These are phyloP conservation scores for Thermophis baileyi DNA, from an alignment of 2,113 vertebrate species.

Conservation along the genomic window DNA sequence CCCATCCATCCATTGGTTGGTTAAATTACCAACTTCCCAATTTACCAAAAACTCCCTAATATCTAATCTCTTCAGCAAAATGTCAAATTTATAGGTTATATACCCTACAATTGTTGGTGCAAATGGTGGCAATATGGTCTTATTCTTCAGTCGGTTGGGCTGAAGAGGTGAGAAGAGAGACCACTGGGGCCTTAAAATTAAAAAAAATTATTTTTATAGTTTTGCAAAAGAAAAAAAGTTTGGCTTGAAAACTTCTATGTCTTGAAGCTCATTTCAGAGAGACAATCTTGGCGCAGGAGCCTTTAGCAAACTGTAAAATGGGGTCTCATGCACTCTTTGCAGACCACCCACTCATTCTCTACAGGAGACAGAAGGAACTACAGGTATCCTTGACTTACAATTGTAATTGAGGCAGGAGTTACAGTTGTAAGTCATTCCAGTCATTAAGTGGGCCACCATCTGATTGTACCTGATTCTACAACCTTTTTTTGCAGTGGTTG, in stretches of 20 bases:
- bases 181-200: not conserved
- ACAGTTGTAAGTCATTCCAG: not conserved
- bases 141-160: not conserved
- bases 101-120: not conserved
- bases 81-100: no score
- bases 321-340: not conserved
- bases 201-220: not conserved
- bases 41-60: no score
- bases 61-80: no score
- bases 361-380: not conserved
- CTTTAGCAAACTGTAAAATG: not conserved
- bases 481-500: not conserved
- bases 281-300: not conserved
- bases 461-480: not conserved
- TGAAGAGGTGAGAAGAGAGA: not conserved
- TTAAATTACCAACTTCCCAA: no score
- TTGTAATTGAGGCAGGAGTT: not conserved
- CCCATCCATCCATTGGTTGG: no score
- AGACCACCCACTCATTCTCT: not conserved
- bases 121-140: not conserved
- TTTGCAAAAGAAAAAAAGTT: not conserved
- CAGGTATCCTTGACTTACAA: not conserved
- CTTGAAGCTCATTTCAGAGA: not conserved
- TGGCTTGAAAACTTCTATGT: not conserved
- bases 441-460: not conserved